These are phyloP conservation scores for Argentina silus DNA, from an alignment of 2,797 vertebrate species.

Conservation along the genomic window DNA sequence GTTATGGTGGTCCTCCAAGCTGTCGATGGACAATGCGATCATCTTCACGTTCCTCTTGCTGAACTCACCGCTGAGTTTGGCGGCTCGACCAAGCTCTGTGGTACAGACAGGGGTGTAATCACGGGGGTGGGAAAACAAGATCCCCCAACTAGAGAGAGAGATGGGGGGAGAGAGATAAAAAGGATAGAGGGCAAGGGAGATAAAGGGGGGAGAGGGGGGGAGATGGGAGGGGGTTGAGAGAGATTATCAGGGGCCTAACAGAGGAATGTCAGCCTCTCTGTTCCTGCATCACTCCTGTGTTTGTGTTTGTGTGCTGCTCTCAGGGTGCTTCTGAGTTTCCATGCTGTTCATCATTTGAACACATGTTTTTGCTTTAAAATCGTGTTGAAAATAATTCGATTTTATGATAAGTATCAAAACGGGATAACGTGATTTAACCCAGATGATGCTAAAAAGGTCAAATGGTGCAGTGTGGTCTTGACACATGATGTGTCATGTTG, in stretches of 20 bases:
- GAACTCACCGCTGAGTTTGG: conserved; percentile 83
- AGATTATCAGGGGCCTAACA: not conserved
- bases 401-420: too few species aligned
- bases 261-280: conserved; percentile 1
- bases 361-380: too few species aligned
- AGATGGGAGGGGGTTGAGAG: not conserved
- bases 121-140: conserved; percentile 92
- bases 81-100: conserved; percentile 89
- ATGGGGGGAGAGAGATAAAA: not conserved
- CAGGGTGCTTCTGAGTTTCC: not conserved
- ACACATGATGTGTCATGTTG: conserved; percentile 26
- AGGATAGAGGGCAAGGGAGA: not conserved
- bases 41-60: conserved; percentile 84
- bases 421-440: not conserved
- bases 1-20: conserved; percentile 83
- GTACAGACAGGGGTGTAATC: conserved; percentile 96
- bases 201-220: not conserved
- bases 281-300: not conserved
- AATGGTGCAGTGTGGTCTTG: not conserved
- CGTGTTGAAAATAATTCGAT: too few species aligned
- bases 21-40: conserved; percentile 91
- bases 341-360: not conserved
- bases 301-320: not conserved
- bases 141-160: conserved; percentile 84
- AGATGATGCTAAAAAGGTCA: not conserved